phyloP scores from a whole-genome alignment of 2,888 invertebrate genomes.

The Caenorhabditis imperialis region DNA sequence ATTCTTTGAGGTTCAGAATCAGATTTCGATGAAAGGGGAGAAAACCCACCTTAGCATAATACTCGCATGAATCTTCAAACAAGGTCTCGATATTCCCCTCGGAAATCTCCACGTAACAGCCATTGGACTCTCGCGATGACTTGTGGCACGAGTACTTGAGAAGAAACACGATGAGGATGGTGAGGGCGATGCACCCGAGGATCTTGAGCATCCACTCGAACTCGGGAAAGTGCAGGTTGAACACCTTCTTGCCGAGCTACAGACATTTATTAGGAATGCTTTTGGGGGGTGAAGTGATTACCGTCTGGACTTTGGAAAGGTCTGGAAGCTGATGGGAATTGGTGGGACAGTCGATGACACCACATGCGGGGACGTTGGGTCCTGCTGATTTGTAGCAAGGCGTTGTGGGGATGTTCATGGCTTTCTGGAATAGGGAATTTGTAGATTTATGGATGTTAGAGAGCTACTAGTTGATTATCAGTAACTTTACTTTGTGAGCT shows the following conservation, averaged over 20 bases:
- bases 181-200: conserved; percentile 10
- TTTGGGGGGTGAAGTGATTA: too few relatives aligned
- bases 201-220: conserved; percentile 17
- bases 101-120: conserved; percentile 22
- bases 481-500: too few relatives aligned
- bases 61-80: conserved; percentile 25
- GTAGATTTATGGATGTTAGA: too few relatives aligned
- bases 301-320: conserved; percentile 7
- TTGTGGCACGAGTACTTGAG: conserved; percentile 41
- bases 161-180: conserved; percentile 14
- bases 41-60: conserved; percentile 24
- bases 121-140: neutral
- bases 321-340: conserved; percentile 25
- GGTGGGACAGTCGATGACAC: conserved; percentile 20
- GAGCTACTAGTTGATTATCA: too few relatives aligned
- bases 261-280: conserved; percentile 2
- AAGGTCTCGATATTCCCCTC: conserved; percentile 22
- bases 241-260: conserved; percentile 15
- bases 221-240: conserved; percentile 4
- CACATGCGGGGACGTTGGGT: conserved; percentile 21
- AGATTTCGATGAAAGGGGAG: neutral
- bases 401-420: conserved; percentile 40
- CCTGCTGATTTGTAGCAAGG: conserved; percentile 40
- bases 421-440: conserved; percentile 14
- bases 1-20: neutral